Evolutionary conservation across 2,888 invertebrate species (phyloP).

Genomic region (Rhyacophila evoluta): DNA sequence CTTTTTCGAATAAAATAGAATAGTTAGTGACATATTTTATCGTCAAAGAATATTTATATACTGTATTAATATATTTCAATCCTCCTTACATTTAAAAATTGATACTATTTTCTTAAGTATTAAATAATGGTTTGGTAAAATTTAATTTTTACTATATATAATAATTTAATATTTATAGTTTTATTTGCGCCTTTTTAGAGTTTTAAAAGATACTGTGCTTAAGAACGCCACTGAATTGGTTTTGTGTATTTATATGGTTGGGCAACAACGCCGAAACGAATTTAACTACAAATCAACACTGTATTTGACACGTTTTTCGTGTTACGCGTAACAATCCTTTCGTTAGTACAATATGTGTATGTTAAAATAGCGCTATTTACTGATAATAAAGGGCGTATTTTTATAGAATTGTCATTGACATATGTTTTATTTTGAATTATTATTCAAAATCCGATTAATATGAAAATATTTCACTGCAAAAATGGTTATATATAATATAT

Average conservation of each 20-base stretch:
- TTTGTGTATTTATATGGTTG: not conserved
- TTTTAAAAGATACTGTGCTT: too few species aligned
- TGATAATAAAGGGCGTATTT: not conserved
- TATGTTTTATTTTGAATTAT: not conserved
- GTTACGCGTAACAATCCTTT: slow-evolving; percentile 19
- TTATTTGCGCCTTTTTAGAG: too few species aligned
- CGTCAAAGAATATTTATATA: too few species aligned
- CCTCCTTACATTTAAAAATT: too few species aligned
- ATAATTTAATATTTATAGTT: too few species aligned
- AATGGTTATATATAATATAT: too few species aligned
- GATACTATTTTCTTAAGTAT: too few species aligned
- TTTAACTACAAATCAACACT: slow-evolving; percentile 35
- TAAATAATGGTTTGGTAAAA: too few species aligned
- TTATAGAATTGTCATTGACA: not conserved
- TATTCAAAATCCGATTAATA: not conserved
- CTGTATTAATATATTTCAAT: too few species aligned
- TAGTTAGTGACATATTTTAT: too few species aligned
- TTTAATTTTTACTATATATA: too few species aligned
- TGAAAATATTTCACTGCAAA: not conserved
- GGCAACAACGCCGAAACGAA: slow-evolving; percentile 28
- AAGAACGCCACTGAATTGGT: not conserved
- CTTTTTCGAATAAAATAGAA: too few species aligned
- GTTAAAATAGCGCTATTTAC: not conserved
- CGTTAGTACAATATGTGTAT: not conserved
- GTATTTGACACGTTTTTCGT: slow-evolving; percentile 33